Evolutionary conservation across 2,113 vertebrate species (phyloP), one percentile per base, ranked within the genome.

Genomic region (Hippolais icterina): DNA sequence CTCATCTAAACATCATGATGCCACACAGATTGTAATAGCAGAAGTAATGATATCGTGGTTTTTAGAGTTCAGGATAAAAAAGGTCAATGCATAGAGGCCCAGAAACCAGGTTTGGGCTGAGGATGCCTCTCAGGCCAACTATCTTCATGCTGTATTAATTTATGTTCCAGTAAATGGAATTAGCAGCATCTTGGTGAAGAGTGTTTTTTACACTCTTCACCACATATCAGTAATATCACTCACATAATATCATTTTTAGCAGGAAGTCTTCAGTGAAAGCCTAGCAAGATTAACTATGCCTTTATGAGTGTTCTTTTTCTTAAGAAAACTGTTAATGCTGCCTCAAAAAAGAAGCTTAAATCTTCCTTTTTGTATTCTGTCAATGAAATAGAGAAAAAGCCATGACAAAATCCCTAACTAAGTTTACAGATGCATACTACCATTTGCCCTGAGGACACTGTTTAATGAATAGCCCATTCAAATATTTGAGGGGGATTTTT

Each of bases 401-500:
- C n/a, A 57, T 15, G n/a, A 85, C n/a, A 91, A 94, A 94, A 56
- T 11, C 18, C 29, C 69, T 90, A 53, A 49, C 31, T 64, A 50
- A 29, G 29, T 64, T 79, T 83, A 68, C 11, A 65, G 66, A 37
- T 10, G 7, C 35, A 42, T 39, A 44, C 2, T 28, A 64, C 23
- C 50, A 74, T 29, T 92, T 92, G 33, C 31, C 22, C 29, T 0
- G 0, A 81, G 33, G 79, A 29, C 54, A 69, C 9, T 77, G 19
- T 47, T 77, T 84, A 94, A 96, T 88, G 44, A 80, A 83, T 3
- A 93, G 54, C 27, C 47, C 42, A 86, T 52, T 75, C 60, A 81
- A 83, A 88, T 90, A 47, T 71, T 74, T 83, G 46, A 90, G 72
- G 85, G 28, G 20, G 21, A 28, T 81, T 93, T 92, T 95, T 88